These are phyloP conservation scores for Polymixis flavicincta DNA, from an alignment of 2,888 invertebrate species.

Conservation along the genomic window DNA sequence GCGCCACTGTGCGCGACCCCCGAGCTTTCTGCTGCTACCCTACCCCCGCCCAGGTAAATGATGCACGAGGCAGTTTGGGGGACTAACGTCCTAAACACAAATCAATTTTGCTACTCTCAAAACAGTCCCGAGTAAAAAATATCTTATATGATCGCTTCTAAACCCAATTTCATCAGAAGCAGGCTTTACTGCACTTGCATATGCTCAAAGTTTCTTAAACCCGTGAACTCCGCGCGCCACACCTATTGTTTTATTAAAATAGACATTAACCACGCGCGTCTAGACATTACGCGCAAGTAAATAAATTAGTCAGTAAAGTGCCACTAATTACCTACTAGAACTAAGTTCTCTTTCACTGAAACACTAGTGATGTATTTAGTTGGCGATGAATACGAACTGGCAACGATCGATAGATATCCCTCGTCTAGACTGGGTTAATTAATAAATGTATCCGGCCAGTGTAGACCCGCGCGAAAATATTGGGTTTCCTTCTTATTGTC, in stretches of 20 bases:
- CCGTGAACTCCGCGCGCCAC: conserved; percentile 70
- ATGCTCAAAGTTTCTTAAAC: conserved; percentile 66
- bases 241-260: conserved; percentile 81
- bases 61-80: conserved; percentile 88
- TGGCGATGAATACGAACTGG: conserved; percentile 68
- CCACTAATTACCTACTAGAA: conserved; percentile 81
- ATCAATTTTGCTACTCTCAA: conserved; percentile 47
- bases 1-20: conserved; percentile 89
- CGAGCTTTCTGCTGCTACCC: conserved; percentile 90
- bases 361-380: conserved; percentile 74
- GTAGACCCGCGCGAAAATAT: conserved; percentile 72
- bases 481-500: conserved; percentile 64
- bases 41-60: conserved; percentile 88
- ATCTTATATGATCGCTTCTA: conserved; percentile 40
- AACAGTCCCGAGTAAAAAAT: conserved; percentile 23
- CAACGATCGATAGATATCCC: conserved; percentile 71
- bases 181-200: conserved; percentile 55
- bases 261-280: conserved; percentile 79
- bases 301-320: conserved; percentile 84
- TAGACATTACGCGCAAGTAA: conserved; percentile 84
- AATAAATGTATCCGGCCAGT: conserved; percentile 74
- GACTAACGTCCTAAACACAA: conserved; percentile 61
- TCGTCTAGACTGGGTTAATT: conserved; percentile 79
- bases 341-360: conserved; percentile 77
- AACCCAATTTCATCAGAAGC: conserved; percentile 60